Percentiles rank a stretch among this genome's conserved stretches.
Evolutionary conservation across 1,140 invertebrate genomes (phyloP).

Genomic region (Spodoptera litura): DNA sequence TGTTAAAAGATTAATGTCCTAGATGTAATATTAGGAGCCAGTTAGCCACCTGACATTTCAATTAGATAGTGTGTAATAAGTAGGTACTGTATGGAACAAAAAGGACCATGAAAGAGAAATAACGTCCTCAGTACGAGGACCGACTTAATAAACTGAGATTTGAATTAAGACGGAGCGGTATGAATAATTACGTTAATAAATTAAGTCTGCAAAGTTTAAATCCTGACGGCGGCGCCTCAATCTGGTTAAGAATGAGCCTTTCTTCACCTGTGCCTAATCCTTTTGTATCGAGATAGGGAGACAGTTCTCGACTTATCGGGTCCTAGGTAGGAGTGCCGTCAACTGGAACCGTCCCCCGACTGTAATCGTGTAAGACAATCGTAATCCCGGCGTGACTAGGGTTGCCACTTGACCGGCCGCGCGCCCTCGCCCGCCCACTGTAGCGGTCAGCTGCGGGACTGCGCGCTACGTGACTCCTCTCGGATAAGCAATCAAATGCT

Average conservation of each 20-base stretch:
- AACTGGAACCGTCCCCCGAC: neutral
- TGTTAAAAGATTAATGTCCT: too few relatives aligned
- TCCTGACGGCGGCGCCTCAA: neutral
- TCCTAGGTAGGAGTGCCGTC: neutral
- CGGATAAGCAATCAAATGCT: too few relatives aligned
- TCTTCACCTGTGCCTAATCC: constrained; percentile 17
- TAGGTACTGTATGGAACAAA: too few relatives aligned
- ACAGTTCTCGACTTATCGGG: neutral
- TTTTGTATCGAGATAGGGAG: neutral
- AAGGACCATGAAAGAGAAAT: neutral
- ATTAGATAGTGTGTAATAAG: too few relatives aligned
- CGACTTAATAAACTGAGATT: neutral
- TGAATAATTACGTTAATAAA: constrained; percentile 27
- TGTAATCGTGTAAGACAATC: constrained; percentile 11
- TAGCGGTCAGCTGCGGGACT: neutral
- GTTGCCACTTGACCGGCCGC: constrained; percentile 3
- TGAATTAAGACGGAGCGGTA: constrained; percentile 5
- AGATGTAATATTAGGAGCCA: too few relatives aligned
- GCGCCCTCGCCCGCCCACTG: neutral
- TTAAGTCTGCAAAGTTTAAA: constrained; percentile 14
- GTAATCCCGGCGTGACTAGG: constrained; percentile 11
- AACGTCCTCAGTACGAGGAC: too few relatives aligned
- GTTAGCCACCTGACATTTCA: too few relatives aligned
- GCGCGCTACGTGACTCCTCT: too few relatives aligned
- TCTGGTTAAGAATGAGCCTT: neutral